Evolutionary conservation across 2,797 vertebrate genomes (phyloP), one percentile per base, ranked within the genome.

Genomic region (Podargus strigoides): DNA sequence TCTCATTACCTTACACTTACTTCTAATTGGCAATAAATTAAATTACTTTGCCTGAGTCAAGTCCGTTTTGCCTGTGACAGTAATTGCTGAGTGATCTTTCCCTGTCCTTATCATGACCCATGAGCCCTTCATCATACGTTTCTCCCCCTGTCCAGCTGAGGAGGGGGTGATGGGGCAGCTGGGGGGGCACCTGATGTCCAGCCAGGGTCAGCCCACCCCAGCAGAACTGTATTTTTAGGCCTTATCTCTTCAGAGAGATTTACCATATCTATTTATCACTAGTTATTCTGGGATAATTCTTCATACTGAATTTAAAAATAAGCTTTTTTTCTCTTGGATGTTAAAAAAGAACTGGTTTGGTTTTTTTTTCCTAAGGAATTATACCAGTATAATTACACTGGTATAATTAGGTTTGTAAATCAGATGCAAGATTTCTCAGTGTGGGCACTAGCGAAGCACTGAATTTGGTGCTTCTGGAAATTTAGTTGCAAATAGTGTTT

Each of bases 321-420:
- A 69, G 94, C 85, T 28, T 82, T 23, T 23, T 66, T 84, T 39
- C 60, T 94, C 47, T 80, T 70, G 46, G 59, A 58, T 85, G 34
- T n/a, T 89, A 69, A 85, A 85, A 95, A 91, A 58, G 27, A 91
- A 63, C 47, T 37, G n/a, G n/a, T n/a, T n/a, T n/a, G n/a, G n/a
- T 67, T 34, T 59, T 50, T 87, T 24, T 64, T 52, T 52, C 10
- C 62, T 85, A 53, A 77, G 77, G 73, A 92, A 69, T 94, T 87
- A 59, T 49, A 69, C 26, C 9, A 6, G 58, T 72, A 49, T 90
- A 93, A 92, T 93, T 94, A 82, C 55, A 87, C 32, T n/a, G 55
- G 34, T 89, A 14, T 77, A 95, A 85, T 95, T 96, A 87, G 1
- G 0, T 75, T 92, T 85, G 91, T 87, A 94, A 93, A 96, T 92